Evolutionary conservation across 2,797 vertebrate genomes (phyloP).

Genomic region (Tolypeutes matacus): DNA sequence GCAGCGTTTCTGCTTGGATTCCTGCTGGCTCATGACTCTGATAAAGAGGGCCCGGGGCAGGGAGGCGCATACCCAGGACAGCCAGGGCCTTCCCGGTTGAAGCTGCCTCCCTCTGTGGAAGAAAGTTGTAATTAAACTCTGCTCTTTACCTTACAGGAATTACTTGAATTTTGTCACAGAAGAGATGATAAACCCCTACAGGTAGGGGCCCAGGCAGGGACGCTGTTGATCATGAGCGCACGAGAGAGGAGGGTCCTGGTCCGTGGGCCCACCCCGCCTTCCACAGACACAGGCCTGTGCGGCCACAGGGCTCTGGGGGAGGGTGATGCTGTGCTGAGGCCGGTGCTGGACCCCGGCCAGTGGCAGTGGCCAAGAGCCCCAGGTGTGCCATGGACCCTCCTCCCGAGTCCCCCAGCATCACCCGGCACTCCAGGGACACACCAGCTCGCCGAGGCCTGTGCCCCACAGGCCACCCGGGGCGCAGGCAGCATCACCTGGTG

Average conservation of each 20-base stretch:
- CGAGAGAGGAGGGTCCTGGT: too few relatives aligned
- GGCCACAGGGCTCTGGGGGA: not conserved
- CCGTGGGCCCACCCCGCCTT: too few relatives aligned
- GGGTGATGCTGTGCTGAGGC: not conserved
- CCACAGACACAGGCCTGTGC: too few relatives aligned
- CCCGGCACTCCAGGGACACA: too few relatives aligned
- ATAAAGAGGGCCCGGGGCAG: not conserved
- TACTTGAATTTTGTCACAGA: constrained; percentile 99
- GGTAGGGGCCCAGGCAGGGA: constrained; percentile 87
- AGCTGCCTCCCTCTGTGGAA: not conserved
- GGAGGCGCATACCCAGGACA: not conserved
- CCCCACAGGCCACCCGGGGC: too few relatives aligned
- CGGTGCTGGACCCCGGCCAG: not conserved
- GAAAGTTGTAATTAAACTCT: not conserved
- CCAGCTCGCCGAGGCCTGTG: too few relatives aligned
- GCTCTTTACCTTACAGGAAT: constrained; percentile 91
- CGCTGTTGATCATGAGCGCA: rapidly evolving
- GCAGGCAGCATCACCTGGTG: too few relatives aligned
- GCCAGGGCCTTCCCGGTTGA: not conserved
- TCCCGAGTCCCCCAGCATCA: not conserved
- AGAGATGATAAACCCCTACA: constrained; percentile 99
- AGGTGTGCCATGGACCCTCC: not conserved
- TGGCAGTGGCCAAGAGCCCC: too few relatives aligned
- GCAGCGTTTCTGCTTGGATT: not conserved
- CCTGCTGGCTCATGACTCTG: not conserved